phyloP scores from a whole-genome alignment of 2,113 vertebrate species.

The Typhlomys cinereus region DNA sequence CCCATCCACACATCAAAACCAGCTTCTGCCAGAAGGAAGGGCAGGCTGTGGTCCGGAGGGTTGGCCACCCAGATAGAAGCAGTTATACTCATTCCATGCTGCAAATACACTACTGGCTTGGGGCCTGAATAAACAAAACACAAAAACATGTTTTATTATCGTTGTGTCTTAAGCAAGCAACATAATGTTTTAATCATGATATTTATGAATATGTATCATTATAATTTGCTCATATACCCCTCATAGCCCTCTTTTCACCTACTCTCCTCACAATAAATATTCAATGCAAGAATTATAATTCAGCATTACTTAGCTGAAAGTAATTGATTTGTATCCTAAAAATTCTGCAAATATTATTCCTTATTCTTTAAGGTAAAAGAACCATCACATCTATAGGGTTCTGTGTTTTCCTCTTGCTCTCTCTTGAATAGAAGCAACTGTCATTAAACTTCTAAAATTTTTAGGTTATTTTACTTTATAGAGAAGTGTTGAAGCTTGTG shows the following conservation, averaged over 20 bases:
- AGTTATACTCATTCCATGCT: conserved; percentile 90
- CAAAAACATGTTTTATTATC: too few relatives aligned
- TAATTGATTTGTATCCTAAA: neutral
- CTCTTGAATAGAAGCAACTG: neutral
- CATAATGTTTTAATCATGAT: too few relatives aligned
- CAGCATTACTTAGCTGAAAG: neutral
- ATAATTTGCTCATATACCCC: too few relatives aligned
- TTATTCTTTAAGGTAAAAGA: neutral
- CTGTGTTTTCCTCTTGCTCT: too few relatives aligned
- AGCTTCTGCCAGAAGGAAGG: conserved; percentile 89
- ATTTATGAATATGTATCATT: neutral
- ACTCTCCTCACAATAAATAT: neutral
- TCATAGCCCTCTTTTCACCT: neutral
- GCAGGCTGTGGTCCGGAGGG: conserved; percentile 88
- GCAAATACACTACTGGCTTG: conserved; percentile 85
- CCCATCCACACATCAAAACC: conserved; percentile 93
- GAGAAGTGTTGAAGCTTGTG: neutral
- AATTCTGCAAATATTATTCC: neutral
- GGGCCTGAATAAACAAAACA: neutral
- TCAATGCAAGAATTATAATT: neutral
- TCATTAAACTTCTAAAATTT: neutral
- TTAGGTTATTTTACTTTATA: neutral
- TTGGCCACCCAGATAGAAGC: conserved; percentile 92
- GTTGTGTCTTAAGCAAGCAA: too few relatives aligned
- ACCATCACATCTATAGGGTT: too few relatives aligned